phyloP scores from a whole-genome alignment of 2,797 vertebrate genomes.

The Mormyrops boulengeri region DNA sequence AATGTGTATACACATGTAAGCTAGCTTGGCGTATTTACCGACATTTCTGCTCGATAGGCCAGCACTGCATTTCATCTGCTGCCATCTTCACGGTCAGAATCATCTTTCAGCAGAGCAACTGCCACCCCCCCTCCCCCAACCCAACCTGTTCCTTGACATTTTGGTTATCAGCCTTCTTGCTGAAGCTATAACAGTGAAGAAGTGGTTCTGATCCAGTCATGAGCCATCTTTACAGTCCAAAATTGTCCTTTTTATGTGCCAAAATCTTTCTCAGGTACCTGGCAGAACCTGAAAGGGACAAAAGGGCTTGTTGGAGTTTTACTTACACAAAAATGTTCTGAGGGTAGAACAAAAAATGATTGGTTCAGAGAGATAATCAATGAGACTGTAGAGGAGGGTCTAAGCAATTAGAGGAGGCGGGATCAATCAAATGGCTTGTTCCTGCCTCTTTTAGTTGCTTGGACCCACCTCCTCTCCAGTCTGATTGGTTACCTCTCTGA shows the following conservation, averaged over 20 bases:
- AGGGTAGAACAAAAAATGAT: background rate
- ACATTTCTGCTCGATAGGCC: background rate
- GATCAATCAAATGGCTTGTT: background rate
- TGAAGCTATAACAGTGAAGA: background rate
- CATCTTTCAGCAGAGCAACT: background rate
- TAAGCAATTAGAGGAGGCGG: background rate
- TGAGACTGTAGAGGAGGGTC: background rate
- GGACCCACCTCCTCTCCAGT: background rate
- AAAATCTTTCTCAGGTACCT: background rate
- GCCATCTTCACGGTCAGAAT: conserved; percentile 7
- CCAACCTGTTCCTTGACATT: background rate
- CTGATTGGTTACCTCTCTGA: background rate
- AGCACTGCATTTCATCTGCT: background rate
- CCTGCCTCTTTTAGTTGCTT: background rate
- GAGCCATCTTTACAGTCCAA: background rate
- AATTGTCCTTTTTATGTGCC: background rate
- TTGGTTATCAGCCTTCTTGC: background rate
- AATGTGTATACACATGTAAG: background rate
- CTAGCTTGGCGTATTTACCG: background rate
- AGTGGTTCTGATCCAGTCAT: background rate
- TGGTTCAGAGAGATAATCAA: background rate
- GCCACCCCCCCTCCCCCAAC: background rate
- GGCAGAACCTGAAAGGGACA: background rate
- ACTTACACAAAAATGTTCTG: background rate
- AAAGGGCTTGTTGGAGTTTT: background rate